Percentiles rank a stretch among this genome's conserved stretches.
Evolutionary conservation across 2,888 invertebrate species (phyloP).

Genomic region (Celastrina argiolus): DNA sequence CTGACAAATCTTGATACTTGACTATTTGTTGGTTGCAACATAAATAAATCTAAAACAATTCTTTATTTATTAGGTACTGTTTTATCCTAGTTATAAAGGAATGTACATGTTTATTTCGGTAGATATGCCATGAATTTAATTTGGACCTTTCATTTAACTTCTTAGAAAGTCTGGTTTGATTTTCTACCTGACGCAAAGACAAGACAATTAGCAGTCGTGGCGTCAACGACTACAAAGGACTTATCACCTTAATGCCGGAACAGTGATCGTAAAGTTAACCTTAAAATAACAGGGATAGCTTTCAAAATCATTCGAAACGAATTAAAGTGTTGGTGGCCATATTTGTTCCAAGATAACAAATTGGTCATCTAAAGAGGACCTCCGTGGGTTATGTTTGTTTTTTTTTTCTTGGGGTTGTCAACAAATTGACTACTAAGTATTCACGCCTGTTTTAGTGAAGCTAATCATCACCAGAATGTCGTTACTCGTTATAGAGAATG

Average conservation of each 20-base stretch:
- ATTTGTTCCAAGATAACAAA: constrained; percentile 72
- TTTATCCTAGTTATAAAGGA: no score
- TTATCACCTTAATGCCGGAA: constrained; percentile 60
- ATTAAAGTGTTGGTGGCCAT: constrained; percentile 59
- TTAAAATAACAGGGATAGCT: constrained; percentile 39
- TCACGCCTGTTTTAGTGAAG: constrained; percentile 8
- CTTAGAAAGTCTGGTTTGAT: neutral
- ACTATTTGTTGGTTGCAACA: no score
- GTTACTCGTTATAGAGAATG: no score
- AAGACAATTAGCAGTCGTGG: constrained; percentile 73
- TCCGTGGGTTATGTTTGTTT: constrained; percentile 43
- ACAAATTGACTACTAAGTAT: constrained; percentile 3
- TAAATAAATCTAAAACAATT: no score
- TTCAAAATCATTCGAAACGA: constrained; percentile 35
- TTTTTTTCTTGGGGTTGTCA: constrained; percentile 11
- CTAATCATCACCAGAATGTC: neutral
- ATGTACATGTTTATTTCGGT: no score
- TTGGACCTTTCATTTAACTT: constrained; percentile 1
- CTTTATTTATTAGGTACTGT: no score
- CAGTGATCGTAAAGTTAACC: constrained; percentile 33
- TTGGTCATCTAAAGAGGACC: constrained; percentile 46
- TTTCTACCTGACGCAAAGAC: constrained; percentile 54
- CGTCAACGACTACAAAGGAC: constrained; percentile 70
- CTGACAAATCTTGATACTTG: constrained; percentile 2
- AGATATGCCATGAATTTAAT: neutral